phyloP scores from a whole-genome alignment of 1,140 invertebrate genomes.

The Drosophila pandora region DNA sequence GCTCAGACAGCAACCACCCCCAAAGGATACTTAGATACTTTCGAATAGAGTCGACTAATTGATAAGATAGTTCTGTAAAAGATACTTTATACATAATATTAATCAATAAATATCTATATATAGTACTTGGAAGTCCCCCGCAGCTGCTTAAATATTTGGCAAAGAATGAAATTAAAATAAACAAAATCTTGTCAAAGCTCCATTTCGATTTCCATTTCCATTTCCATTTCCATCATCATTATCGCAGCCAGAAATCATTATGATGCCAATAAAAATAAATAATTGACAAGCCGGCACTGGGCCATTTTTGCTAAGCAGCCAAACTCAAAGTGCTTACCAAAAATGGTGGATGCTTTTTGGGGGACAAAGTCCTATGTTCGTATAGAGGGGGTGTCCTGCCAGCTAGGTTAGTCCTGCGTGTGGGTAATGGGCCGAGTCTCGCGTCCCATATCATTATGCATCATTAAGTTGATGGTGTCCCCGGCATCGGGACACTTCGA shows the following conservation, averaged over 20 bases:
- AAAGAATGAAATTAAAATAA: conserved; percentile 55
- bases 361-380: background rate
- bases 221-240: conserved; percentile 37
- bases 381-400: conserved; percentile 24
- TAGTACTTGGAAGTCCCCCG: background rate
- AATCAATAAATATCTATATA: background rate
- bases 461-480: conserved; percentile 76
- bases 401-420: conserved; percentile 40
- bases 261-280: conserved; percentile 74
- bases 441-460: conserved; percentile 81
- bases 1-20: background rate
- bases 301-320: conserved; percentile 65
- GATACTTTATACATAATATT: background rate
- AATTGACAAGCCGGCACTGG: conserved; percentile 51
- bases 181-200: conserved; percentile 3
- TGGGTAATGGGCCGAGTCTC: conserved; percentile 73
- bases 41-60: conserved; percentile 16
- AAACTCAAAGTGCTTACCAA: conserved; percentile 45
- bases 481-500: conserved; percentile 60
- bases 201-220: background rate
- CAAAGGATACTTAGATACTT: background rate
- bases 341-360: background rate
- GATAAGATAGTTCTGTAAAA: conserved; percentile 11
- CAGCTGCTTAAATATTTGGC: conserved; percentile 68
- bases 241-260: conserved; percentile 63